Percentiles rank a stretch among this genome's conserved stretches.
Evolutionary conservation across 2,888 invertebrate genomes (phyloP).

Genomic region (Apocheima hispidaria): DNA sequence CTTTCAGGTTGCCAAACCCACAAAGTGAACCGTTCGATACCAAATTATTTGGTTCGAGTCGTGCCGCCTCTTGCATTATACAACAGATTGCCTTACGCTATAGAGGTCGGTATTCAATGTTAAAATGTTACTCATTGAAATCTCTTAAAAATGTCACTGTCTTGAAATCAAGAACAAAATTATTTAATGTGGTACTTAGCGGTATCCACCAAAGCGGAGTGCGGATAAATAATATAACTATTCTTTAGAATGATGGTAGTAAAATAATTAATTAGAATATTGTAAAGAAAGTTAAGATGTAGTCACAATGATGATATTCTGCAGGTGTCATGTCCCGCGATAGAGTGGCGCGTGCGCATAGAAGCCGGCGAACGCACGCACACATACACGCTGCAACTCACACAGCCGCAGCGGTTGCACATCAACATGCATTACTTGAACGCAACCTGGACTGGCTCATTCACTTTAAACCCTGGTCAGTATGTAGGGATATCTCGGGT

Average conservation of each 20-base stretch:
- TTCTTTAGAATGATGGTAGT: no score
- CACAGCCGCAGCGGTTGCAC: constrained; percentile 81
- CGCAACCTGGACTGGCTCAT: constrained; percentile 89
- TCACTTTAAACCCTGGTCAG: constrained; percentile 87
- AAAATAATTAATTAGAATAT: no score
- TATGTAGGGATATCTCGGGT: no score
- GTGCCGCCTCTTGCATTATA: constrained; percentile 91
- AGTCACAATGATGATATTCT: neutral
- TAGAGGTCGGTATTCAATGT: constrained; percentile 37
- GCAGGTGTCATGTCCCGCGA: constrained; percentile 45
- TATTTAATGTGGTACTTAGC: no score
- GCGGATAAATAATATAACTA: no score
- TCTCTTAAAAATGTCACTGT: no score
- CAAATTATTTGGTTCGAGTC: constrained; percentile 90
- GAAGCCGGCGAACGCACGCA: constrained; percentile 91
- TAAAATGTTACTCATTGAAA: no score
- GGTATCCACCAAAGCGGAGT: no score
- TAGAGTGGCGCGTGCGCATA: constrained; percentile 79
- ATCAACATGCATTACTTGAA: constrained; percentile 88
- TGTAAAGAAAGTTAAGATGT: no score
- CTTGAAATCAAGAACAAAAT: no score
- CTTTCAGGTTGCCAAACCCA: constrained; percentile 70
- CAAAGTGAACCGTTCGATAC: constrained; percentile 84
- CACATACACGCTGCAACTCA: constrained; percentile 88
- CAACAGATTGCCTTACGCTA: constrained; percentile 91